A percentile compares a stretch with the other conserved stretches of the same genome.
These are phyloP conservation scores for Zelostemma sp. DNA, from an alignment of 1,140 invertebrate species.

Conservation along the genomic window DNA sequence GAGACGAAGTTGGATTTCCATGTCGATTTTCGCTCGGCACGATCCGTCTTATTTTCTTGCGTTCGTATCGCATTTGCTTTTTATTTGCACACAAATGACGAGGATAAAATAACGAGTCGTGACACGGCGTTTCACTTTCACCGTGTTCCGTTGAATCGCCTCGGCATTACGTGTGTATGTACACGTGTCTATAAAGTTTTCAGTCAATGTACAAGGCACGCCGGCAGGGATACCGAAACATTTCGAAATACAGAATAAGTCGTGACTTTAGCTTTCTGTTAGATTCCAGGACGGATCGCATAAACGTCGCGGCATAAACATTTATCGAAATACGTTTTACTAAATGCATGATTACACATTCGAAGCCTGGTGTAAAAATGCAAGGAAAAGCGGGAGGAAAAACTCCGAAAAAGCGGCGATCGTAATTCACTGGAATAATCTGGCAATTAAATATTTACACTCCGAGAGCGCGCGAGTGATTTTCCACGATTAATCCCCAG, in stretches of 20 bases:
- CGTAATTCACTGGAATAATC: too few species aligned
- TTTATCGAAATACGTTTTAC: neutral
- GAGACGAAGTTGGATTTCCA: slow-evolving; percentile 13
- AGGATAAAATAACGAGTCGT: slow-evolving; percentile 31
- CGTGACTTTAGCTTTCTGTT: slow-evolving; percentile 12
- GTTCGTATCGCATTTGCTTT: slow-evolving; percentile 14
- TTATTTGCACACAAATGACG: slow-evolving; percentile 30
- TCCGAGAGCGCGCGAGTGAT: too few species aligned
- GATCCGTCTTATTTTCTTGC: slow-evolving; percentile 18
- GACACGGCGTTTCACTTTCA: slow-evolving; percentile 34
- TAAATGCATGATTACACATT: too few species aligned
- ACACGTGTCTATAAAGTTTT: slow-evolving; percentile 29
- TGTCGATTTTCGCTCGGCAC: slow-evolving; percentile 16
- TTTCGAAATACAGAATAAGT: slow-evolving; percentile 30
- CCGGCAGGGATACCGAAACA: slow-evolving; percentile 16
- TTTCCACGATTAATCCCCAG: too few species aligned
- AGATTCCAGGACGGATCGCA: slow-evolving; percentile 12
- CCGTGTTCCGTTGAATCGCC: slow-evolving; percentile 14
- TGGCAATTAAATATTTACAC: too few species aligned
- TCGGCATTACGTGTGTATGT: slow-evolving; percentile 10
- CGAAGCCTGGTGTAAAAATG: too few species aligned
- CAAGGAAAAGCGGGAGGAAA: too few species aligned
- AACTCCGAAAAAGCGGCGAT: too few species aligned
- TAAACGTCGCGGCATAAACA: neutral
- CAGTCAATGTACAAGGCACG: slow-evolving; percentile 16